phyloP scores from a whole-genome alignment of 2,797 vertebrate genomes.

The Carcharodon carcharias region DNA sequence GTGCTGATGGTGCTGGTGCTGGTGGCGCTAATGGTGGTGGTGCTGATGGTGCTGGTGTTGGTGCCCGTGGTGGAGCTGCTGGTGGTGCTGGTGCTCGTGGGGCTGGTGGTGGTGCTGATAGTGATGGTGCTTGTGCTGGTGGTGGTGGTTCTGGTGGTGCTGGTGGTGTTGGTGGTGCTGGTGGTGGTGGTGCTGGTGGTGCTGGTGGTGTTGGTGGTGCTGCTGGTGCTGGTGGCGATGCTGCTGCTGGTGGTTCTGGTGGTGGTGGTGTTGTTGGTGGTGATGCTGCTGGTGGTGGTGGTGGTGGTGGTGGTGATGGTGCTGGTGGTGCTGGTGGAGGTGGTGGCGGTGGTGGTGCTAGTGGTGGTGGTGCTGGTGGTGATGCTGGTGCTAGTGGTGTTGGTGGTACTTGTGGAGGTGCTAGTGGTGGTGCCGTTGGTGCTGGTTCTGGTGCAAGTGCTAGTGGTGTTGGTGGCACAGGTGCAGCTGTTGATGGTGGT shows the following conservation, averaged over 20 bases:
- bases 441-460: no score
- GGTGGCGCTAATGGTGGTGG: no score
- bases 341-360: no score
- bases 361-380: background rate
- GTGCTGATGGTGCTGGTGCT: no score
- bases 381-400: background rate
- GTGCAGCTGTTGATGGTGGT: no score
- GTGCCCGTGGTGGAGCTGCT: background rate
- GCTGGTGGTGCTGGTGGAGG: no score
- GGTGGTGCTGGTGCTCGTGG: background rate
- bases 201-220: no score
- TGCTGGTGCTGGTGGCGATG: no score
- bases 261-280: background rate
- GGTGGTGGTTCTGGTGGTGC: accelerated
- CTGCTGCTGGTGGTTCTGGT: accelerated
- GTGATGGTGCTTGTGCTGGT: accelerated
- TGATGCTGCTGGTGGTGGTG: background rate
- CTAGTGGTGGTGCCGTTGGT: accelerated
- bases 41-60: background rate
- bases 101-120: no score
- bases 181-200: no score
- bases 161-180: accelerated
- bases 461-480: no score
- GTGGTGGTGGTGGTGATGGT: no score
- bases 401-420: accelerated